Evolutionary conservation across 2,113 vertebrate genomes (phyloP).

Genomic region (Hemiprocne comata): DNA sequence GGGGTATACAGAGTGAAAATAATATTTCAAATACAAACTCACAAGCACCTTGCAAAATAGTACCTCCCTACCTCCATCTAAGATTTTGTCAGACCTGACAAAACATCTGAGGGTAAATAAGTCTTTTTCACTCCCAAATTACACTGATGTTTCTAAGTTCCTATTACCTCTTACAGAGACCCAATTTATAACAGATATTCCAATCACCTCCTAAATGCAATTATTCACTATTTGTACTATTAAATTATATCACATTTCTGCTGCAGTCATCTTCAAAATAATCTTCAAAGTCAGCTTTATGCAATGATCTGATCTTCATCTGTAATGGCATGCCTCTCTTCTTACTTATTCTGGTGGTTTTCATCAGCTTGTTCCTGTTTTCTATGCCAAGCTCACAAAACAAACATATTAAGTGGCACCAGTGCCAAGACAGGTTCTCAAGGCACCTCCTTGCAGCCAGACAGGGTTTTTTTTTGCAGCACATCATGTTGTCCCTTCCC

Average conservation of each 20-base stretch:
- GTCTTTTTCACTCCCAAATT: neutral
- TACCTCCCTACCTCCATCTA: neutral
- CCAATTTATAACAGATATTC: neutral
- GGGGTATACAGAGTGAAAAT: neutral
- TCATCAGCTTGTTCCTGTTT: neutral
- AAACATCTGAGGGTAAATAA: neutral
- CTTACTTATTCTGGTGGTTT: neutral
- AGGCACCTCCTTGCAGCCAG: neutral
- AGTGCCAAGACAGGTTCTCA: neutral
- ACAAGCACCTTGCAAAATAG: neutral
- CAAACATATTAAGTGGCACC: neutral
- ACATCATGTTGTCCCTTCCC: neutral
- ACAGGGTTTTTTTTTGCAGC: neutral
- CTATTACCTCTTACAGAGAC: neutral
- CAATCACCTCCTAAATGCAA: neutral
- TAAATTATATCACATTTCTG: neutral
- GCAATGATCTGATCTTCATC: neutral
- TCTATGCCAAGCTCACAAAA: neutral
- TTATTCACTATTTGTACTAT: neutral
- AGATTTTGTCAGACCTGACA: neutral
- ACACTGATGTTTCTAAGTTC: neutral
- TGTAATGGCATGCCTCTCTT: neutral
- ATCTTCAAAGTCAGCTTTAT: neutral
- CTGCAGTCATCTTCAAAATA: neutral
- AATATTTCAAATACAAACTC: neutral